Base-by-base conservation (phyloP, 2,113 vertebrate genomes). In the Microcebus lehilahytsara region DNA sequence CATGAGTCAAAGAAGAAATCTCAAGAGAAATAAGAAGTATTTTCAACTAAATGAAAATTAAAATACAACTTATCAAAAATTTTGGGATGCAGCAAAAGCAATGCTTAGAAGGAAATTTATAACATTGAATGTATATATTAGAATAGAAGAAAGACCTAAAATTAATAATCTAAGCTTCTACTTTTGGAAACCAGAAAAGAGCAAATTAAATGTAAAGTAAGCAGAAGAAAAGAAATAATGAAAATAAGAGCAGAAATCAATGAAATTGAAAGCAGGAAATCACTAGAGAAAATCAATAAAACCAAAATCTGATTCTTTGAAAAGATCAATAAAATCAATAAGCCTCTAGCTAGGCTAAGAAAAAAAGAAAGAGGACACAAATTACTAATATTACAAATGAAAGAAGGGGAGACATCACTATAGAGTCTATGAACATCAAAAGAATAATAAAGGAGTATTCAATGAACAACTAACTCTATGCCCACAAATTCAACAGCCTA, bases 251-350 rank as follows among this genome's bases (percentile, higher is more conserved):
- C 22, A 79, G 9, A 77, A 90, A 78, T 67, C 10, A 85, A 69
- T 78, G 37, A 86, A 81, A 91, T 12, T 34, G 6, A 91, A 94
- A 94, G 60, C 10, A 60, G 40, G 32, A 74, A 83, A 60, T 60
- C 49, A 75, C 53, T 72, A 51, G 46, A 93, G 56, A 86, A 91
- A 85, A 89, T 69, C 51, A 90, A 79, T n/a, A 83, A 96, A 84
- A 74, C 34, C 83, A 85, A 79, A 86, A 80, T 46, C 27, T 53
- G n/a, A 9, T 62, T 87, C n/a, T 51, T 37, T 92, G 51, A 69
- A 67, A 77, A 75, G 32, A 93, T 93, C 37, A 60, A 40, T 60
- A 92, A 89, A 85, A 58, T 69, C 71, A 51, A 64, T 49, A 90
- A 81, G 9, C 37, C n/a, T 58, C 51, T 74, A 86, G 27, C 30